A percentile compares a stretch with the other conserved stretches of the same genome.
phyloP scores from a whole-genome alignment of 2,888 invertebrate species.

The Thera britannica region DNA sequence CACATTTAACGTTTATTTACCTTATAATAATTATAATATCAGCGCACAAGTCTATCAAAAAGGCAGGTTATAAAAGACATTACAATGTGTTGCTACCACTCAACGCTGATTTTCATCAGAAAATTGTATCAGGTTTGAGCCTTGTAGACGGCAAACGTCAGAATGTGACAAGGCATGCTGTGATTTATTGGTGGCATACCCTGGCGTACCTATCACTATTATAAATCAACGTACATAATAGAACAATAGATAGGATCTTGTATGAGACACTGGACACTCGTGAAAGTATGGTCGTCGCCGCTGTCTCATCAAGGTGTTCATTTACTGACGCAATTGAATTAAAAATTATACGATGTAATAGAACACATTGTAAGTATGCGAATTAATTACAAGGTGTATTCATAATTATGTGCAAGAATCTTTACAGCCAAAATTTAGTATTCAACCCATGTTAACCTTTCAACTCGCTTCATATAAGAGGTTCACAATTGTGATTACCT shows the following conservation, averaged over 20 bases:
- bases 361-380: not conserved
- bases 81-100: too few relatives aligned
- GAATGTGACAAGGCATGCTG: constrained; percentile 6
- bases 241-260: constrained; percentile 14
- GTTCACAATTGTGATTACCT: too few relatives aligned
- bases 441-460: too few relatives aligned
- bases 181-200: constrained; percentile 26
- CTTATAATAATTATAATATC: too few relatives aligned
- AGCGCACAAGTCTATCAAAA: too few relatives aligned
- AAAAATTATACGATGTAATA: not conserved
- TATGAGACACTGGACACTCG: constrained; percentile 17
- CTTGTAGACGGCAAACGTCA: not conserved
- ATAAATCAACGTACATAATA: constrained; percentile 19
- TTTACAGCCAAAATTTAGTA: not conserved
- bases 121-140: too few relatives aligned
- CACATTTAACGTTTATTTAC: too few relatives aligned
- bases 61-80: too few relatives aligned
- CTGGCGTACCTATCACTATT: not conserved
- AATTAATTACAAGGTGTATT: not conserved
- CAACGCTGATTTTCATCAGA: too few relatives aligned
- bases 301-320: constrained; percentile 1
- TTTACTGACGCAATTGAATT: constrained; percentile 6
- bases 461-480: too few relatives aligned
- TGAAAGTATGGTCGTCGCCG: constrained; percentile 22
- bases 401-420: not conserved